phyloP scores from a whole-genome alignment of 2,888 invertebrate genomes.

The Habrosyne pyritoides region DNA sequence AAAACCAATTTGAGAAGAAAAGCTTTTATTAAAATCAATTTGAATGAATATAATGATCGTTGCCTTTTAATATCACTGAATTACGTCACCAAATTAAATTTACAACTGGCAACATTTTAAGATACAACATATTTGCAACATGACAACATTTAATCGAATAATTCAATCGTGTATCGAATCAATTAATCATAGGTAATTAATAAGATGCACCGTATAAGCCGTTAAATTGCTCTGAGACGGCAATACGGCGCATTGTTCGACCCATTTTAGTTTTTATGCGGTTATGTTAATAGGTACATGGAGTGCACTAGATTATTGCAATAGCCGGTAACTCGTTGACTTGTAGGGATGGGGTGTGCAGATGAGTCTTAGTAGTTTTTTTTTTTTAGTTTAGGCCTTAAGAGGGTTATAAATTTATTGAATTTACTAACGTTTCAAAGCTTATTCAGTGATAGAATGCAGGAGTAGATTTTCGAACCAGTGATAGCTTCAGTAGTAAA shows the following conservation, averaged over 20 bases:
- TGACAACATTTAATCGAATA: background rate
- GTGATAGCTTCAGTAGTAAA: too few relatives aligned
- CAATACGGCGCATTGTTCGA: background rate
- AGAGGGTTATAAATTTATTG: too few relatives aligned
- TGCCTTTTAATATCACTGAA: too few relatives aligned
- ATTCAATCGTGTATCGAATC: background rate
- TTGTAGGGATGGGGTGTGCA: background rate
- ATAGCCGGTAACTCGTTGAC: background rate
- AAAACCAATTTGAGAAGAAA: too few relatives aligned
- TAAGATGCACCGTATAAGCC: background rate
- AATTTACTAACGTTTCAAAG: too few relatives aligned
- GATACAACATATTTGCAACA: background rate
- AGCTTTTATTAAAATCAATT: too few relatives aligned
- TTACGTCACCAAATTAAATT: background rate
- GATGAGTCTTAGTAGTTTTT: too few relatives aligned
- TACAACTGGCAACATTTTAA: background rate
- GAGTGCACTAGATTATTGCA: background rate
- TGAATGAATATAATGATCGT: too few relatives aligned
- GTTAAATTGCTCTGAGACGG: background rate
- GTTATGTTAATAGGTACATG: background rate
- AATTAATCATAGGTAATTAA: constrained; percentile 5
- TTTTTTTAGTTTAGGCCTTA: too few relatives aligned
- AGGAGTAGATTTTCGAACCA: too few relatives aligned
- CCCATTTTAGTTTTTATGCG: background rate
- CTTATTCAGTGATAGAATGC: too few relatives aligned